Evolutionary conservation across 2,888 invertebrate genomes (phyloP).

Genomic region (Lamproptera curius): DNA sequence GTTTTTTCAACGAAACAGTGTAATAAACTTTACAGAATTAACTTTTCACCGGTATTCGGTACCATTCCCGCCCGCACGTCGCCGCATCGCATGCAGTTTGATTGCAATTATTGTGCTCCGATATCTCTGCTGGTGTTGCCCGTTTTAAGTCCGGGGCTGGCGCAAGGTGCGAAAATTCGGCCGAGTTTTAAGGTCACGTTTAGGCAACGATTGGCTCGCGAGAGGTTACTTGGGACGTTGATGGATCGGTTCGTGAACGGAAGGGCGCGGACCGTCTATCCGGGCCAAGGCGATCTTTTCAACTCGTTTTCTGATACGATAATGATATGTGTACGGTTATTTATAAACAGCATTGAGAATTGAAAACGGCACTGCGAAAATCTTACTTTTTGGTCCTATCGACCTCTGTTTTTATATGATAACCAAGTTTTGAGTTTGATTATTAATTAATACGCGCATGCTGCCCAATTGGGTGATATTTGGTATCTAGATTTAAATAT

Average conservation of each 20-base stretch:
- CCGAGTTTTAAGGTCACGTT: constrained; percentile 15
- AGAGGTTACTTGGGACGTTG: constrained; percentile 10
- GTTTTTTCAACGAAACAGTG: constrained; percentile 29
- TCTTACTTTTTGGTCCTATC: too few species aligned
- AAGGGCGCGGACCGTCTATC: too few species aligned
- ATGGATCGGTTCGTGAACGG: constrained; percentile 4
- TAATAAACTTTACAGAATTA: constrained; percentile 43
- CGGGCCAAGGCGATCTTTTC: too few species aligned
- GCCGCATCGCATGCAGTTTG: constrained; percentile 43
- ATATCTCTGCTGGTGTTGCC: constrained; percentile 28
- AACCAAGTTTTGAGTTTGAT: too few species aligned
- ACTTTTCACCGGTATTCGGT: constrained; percentile 30
- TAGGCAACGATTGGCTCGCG: not conserved
- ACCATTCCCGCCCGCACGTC: constrained; percentile 25
- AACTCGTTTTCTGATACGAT: too few species aligned
- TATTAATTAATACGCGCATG: too few species aligned
- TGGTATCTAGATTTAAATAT: too few species aligned
- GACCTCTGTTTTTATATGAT: too few species aligned
- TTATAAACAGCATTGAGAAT: too few species aligned
- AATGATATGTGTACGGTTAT: too few species aligned
- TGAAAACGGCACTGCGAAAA: too few species aligned
- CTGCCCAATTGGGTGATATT: too few species aligned
- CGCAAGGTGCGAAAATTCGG: constrained; percentile 17
- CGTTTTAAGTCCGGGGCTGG: constrained; percentile 7
- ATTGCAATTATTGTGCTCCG: constrained; percentile 48